Percentiles rank a stretch among this genome's conserved stretches.
Conservation (phyloP, 2,113 vertebrate species). For the Ptychochromis oligacanthus region DNA sequence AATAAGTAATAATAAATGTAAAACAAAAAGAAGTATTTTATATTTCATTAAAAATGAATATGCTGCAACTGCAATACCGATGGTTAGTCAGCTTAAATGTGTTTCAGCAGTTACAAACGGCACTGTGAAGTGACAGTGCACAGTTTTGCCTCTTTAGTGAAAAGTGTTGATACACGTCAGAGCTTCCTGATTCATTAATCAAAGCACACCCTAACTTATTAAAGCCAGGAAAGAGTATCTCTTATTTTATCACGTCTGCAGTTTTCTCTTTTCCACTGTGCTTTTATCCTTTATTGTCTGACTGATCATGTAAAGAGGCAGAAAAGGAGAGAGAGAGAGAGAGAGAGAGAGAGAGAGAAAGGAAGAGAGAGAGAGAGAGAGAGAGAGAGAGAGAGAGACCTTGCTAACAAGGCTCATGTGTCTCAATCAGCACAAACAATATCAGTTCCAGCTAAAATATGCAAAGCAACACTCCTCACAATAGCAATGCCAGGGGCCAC, state of each 20-base stretch:
- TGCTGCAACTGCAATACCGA: not conserved
- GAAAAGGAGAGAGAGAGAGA: not conserved
- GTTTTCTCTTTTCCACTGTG: constrained; percentile 33
- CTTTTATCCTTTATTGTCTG: constrained; percentile 14
- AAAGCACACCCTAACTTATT: constrained; percentile 61
- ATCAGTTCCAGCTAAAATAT: constrained; percentile 57
- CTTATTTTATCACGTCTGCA: constrained; percentile 18
- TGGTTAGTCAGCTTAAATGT: constrained; percentile 7
- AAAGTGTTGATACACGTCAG: constrained; percentile 61
- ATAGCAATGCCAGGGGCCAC: constrained; percentile 43
- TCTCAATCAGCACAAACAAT: constrained; percentile 54
- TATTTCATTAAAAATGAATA: not conserved
- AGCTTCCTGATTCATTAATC: constrained; percentile 62
- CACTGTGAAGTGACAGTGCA: not conserved
- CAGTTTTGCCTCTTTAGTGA: constrained; percentile 40
- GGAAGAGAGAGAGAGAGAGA: too few relatives aligned
- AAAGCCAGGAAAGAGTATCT: constrained; percentile 40
- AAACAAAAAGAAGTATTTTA: not conserved
- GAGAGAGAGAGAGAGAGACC: constrained; percentile 12
- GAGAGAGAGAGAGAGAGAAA: not conserved
- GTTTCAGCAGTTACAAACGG: constrained; percentile 15
- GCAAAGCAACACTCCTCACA: constrained; percentile 24
- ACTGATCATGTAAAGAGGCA: constrained; percentile 32
- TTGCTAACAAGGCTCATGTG: constrained; percentile 49
- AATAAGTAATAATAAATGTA: not conserved